Evolutionary conservation across 2,888 invertebrate species (phyloP).

Genomic region (Neoaliturus tenellus): DNA sequence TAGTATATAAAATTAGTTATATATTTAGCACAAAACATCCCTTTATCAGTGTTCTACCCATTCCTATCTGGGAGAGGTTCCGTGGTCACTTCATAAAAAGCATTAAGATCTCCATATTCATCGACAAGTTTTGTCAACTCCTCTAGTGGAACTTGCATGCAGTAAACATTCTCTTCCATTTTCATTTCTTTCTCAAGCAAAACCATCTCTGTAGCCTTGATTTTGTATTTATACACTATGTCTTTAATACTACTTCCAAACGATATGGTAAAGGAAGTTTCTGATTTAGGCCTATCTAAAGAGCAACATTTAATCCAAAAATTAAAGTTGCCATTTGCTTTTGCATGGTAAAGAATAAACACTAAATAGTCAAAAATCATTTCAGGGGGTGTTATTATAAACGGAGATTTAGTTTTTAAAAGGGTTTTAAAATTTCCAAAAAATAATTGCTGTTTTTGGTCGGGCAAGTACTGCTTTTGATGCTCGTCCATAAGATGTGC

Average conservation of each 20-base stretch:
- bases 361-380: too few relatives aligned
- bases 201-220: neutral
- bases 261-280: neutral
- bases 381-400: too few relatives aligned
- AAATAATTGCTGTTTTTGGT: too few relatives aligned
- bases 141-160: neutral
- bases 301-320: neutral
- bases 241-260: neutral
- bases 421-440: too few relatives aligned
- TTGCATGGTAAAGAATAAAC: too few relatives aligned
- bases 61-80: neutral
- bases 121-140: neutral
- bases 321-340: neutral
- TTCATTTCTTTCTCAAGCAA: neutral
- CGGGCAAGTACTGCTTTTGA: too few relatives aligned
- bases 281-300: neutral
- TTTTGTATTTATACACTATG: neutral
- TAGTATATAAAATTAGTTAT: too few relatives aligned
- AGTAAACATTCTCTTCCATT: neutral
- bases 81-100: neutral
- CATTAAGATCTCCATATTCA: neutral
- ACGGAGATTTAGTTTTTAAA: too few relatives aligned
- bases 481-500: too few relatives aligned
- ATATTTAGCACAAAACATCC: too few relatives aligned
- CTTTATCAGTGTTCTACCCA: too few relatives aligned